Conservation (phyloP, 2,888 invertebrate genomes). For the Agriotes lineatus region DNA sequence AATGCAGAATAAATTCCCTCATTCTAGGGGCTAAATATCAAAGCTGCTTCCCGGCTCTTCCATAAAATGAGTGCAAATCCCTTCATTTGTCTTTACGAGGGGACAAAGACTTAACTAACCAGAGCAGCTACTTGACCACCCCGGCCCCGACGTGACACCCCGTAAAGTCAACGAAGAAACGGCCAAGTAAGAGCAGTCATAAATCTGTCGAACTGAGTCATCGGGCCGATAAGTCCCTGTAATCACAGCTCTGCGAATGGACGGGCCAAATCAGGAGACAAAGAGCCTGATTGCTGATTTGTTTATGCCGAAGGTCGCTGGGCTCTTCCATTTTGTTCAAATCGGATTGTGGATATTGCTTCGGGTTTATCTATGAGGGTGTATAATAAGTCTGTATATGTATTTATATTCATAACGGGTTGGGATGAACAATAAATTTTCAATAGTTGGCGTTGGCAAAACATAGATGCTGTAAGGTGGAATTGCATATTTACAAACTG, state of each 20-base stretch:
- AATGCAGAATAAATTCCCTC: slow-evolving; percentile 13
- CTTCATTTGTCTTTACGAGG: slow-evolving; percentile 65
- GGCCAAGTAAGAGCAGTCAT: slow-evolving; percentile 55
- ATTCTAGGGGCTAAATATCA: slow-evolving; percentile 18
- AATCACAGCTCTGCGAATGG: slow-evolving; percentile 50
- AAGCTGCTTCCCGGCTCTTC: slow-evolving; percentile 50
- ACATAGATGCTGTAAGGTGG: too few species aligned
- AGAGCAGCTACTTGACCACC: slow-evolving; percentile 52
- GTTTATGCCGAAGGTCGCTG: slow-evolving; percentile 12
- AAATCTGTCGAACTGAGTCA: slow-evolving; percentile 57
- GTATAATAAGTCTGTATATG: too few species aligned
- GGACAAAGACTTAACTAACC: slow-evolving; percentile 64
- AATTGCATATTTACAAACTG: too few species aligned
- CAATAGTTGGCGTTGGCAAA: too few species aligned
- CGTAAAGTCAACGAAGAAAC: slow-evolving; percentile 54
- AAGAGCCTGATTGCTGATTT: slow-evolving; percentile 20
- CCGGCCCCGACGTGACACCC: slow-evolving; percentile 53
- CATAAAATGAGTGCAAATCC: slow-evolving; percentile 64
- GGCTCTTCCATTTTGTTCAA: too few species aligned
- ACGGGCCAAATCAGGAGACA: slow-evolving; percentile 33
- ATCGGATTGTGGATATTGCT: too few species aligned
- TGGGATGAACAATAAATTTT: too few species aligned
- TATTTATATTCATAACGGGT: too few species aligned
- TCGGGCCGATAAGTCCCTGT: slow-evolving; percentile 42
- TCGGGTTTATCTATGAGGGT: too few species aligned